Evolutionary conservation across 2,888 invertebrate genomes (phyloP).

Genomic region (Petrolisthes manimaculis): DNA sequence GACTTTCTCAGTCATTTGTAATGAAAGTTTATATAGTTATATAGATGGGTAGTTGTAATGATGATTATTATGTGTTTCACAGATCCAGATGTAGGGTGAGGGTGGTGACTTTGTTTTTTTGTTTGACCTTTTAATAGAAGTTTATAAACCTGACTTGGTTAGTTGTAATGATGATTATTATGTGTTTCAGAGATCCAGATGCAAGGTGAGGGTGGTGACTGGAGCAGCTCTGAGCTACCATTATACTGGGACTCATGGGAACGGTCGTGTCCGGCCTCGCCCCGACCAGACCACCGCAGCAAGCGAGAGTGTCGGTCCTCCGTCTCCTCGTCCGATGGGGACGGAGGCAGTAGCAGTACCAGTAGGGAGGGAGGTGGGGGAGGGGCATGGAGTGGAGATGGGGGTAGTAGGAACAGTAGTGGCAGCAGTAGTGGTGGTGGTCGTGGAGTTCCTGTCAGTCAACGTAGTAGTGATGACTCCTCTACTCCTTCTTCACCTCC

Average conservation of each 20-base stretch:
- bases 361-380: constrained; percentile 48
- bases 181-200: constrained; percentile 74
- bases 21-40: too few species aligned
- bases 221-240: constrained; percentile 75
- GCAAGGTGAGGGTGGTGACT: constrained; percentile 74
- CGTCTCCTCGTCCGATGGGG: constrained; percentile 72
- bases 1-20: too few species aligned
- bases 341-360: constrained; percentile 56
- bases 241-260: constrained; percentile 97
- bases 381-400: constrained; percentile 42
- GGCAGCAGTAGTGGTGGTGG: constrained; percentile 36
- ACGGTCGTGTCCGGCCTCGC: constrained; percentile 72
- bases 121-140: too few species aligned
- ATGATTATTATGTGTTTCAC: constrained; percentile 69
- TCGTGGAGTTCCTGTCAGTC: constrained; percentile 49
- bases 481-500: constrained; percentile 68
- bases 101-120: constrained; percentile 66
- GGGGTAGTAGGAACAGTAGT: constrained; percentile 25
- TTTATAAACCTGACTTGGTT: too few species aligned
- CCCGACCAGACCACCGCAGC: constrained; percentile 71
- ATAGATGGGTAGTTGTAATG: too few species aligned
- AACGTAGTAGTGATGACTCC: constrained; percentile 65
- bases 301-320: constrained; percentile 72
- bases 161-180: too few species aligned
- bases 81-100: constrained; percentile 76